Evolutionary conservation across 2,888 invertebrate species (phyloP), one percentile per base, ranked within the genome.

Genomic region (Magallana nippona): DNA sequence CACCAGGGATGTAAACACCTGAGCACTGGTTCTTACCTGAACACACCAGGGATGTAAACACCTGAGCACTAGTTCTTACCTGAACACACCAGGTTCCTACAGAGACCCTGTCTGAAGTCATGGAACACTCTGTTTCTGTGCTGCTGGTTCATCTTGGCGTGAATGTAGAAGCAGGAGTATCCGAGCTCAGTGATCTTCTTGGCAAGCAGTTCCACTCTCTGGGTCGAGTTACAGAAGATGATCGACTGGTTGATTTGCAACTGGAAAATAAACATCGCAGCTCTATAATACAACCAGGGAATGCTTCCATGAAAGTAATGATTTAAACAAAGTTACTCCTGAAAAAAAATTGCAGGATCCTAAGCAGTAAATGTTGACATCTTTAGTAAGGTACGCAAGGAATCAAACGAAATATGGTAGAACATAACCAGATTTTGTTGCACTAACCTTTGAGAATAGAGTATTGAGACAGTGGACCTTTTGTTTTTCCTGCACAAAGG

Each of bases 381-480:
- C 10, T 32, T 5, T 3, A 44, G 44, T 44, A 44, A 44, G 44
- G 44, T 44, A n/a, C n/a, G n/a, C n/a, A n/a, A n/a, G n/a, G n/a
- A n/a, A n/a, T n/a, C n/a, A n/a, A n/a, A n/a, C n/a, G n/a, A n/a
- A n/a, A n/a, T n/a, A n/a, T n/a, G n/a, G n/a, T n/a, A n/a, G n/a
- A n/a, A n/a, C n/a, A n/a, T n/a, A 8, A 44, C 44, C 44, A 44
- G 44, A 44, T 60, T 17, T 19, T n/a, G 62, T 10, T 78, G 17
- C 57, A 56, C 86, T 93, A 94, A 97, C 97, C 96, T 99, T 99
- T 91, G 99, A 98, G 96, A 99, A 99, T 92, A 99, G 96, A 93
- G 99, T 99, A 95, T 99, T 99, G 95, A 99, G 96, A 95, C 99
- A 99, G 95, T 99, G 99, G 91, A 99, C 99, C 96, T 99, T 99